A percentile compares a stretch with the other conserved stretches of the same genome.
These are phyloP conservation scores for Eclectus roratus DNA, from an alignment of 2,113 vertebrate genomes.

Conservation along the genomic window DNA sequence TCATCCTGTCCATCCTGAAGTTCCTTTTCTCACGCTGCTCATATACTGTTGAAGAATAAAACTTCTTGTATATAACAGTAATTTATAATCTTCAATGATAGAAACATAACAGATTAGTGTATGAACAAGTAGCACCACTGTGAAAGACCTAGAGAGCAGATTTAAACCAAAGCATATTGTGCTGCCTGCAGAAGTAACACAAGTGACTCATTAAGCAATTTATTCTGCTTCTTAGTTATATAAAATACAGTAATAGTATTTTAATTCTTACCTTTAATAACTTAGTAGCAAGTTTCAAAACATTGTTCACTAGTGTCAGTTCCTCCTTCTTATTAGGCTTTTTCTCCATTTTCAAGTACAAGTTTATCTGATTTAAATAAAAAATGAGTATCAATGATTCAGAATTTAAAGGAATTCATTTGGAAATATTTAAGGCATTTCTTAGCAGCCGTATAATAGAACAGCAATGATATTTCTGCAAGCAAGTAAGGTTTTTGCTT, in stretches of 20 bases:
- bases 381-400: neutral
- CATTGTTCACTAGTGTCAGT: constrained; percentile 96
- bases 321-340: constrained; percentile 99
- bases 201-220: neutral
- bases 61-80: neutral
- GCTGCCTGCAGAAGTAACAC: neutral
- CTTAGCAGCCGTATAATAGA: neutral
- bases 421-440: neutral
- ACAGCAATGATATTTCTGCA: neutral
- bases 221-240: neutral
- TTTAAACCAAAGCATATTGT: neutral
- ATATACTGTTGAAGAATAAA: neutral
- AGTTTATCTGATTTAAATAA: constrained; percentile 86
- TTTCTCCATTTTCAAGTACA: constrained; percentile 99
- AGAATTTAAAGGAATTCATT: neutral
- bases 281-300: constrained; percentile 97
- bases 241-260: neutral
- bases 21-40: neutral
- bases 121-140: neutral
- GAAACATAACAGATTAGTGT: neutral
- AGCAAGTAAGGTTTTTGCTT: neutral
- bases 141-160: neutral
- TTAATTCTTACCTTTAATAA: constrained; percentile 87
- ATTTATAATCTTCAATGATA: neutral
- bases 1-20: neutral